Evolutionary conservation across 1,140 invertebrate species (phyloP), one percentile per base, ranked within the genome.

Genomic region (Drosophila seguyi): DNA sequence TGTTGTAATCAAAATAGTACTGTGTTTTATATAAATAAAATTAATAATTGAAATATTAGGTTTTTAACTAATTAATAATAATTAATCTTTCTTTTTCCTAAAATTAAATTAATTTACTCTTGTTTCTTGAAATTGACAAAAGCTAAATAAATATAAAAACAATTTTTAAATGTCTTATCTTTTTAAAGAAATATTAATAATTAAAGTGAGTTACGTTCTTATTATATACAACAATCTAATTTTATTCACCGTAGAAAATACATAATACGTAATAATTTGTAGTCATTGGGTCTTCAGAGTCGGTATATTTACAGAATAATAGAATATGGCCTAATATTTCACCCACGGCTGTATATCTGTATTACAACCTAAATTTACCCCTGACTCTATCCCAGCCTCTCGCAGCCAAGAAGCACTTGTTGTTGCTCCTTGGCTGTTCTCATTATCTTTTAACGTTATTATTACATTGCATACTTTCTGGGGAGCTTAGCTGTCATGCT

Each of bases 381-480:
- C 18, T 22, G 20, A 22, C 50, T n/a, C 20, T 34, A 34, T 13
- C 27, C 4, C 56, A 34, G 31, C 20, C 29, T 22, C 56, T 8
- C 13, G 38, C 22, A 63, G 16, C 63, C 61, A 72, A 53, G 75
- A 65, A 38, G 42, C 75, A 78, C 75, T 84, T 84, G 66, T 84
- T 84, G 75, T 65, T 58, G 55, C 34, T 50, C 25, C 27, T 31
- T 45, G 44, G 55, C 68, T 69, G 38, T 71, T 58, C 72, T 84
- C 76, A 88, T 88, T 88, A 88, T 90, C 81, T 81, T 81, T 84
- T 81, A 90, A 88, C 80, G 81, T 81, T 88, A 90, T 88, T 88
- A 84, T 88, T 78, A 84, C 75, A 71, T 57, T 55, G 84, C 76
- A 84, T 81, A 72, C 75, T 86, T 78, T 74, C 13, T 52, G 62